Conservation (phyloP, 1,140 invertebrate species). For the Aphelinus atriplicis region DNA sequence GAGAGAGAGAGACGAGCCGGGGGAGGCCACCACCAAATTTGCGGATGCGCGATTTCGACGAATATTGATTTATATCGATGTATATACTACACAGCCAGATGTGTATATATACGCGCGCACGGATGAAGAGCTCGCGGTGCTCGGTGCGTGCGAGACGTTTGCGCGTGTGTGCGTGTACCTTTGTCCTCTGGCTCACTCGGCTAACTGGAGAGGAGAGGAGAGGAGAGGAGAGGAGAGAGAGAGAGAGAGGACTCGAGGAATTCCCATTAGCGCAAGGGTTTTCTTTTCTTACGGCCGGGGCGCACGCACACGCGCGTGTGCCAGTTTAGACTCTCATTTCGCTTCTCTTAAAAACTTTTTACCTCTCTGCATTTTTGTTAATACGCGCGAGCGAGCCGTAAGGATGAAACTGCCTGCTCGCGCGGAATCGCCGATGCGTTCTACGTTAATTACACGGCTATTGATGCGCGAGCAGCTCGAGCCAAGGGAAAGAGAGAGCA, state of each 20-base stretch:
- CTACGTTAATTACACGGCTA: slow-evolving; percentile 34
- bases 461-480: background rate
- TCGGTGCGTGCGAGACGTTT: background rate
- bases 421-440: slow-evolving; percentile 24
- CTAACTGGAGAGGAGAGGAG: slow-evolving; percentile 18
- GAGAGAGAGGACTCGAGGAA: slow-evolving; percentile 54
- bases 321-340: slow-evolving; percentile 32
- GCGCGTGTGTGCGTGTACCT: background rate
- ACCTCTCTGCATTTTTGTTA: slow-evolving; percentile 43
- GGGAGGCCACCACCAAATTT: too few relatives aligned
- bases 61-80: background rate
- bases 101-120: background rate
- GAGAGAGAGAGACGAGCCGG: slow-evolving; percentile 27
- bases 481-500: background rate
- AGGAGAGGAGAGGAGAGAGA: slow-evolving; percentile 32
- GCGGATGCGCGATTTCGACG: too few relatives aligned
- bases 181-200: background rate
- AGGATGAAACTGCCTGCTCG: slow-evolving; percentile 31
- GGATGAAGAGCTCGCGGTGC: background rate
- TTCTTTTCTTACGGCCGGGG: slow-evolving; percentile 45
- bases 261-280: slow-evolving; percentile 65
- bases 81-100: background rate
- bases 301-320: background rate
- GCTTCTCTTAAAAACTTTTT: slow-evolving; percentile 38
- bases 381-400: slow-evolving; percentile 22